Evolutionary conservation across 2,797 vertebrate species (phyloP), one percentile per base, ranked within the genome.

Genomic region (Mus minutoides): DNA sequence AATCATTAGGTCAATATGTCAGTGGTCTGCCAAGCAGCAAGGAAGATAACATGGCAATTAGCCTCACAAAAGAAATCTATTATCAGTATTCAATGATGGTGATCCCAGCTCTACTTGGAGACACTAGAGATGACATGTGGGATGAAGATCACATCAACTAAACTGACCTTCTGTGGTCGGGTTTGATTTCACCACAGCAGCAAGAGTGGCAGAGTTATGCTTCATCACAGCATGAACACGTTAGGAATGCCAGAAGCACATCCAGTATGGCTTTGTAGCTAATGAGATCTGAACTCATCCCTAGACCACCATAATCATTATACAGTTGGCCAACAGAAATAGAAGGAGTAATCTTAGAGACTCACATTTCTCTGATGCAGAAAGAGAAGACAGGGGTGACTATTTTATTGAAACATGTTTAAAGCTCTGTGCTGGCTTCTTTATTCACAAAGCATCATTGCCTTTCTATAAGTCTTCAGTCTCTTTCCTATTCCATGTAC

Each of bases 121-220:
- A 8, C 14, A 60, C 2, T 77, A 2, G 0, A 82, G 52, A 43
- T 40, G 49, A 93, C 58, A 17, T 58, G 31, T 88, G 82, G 40
- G 29, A 31, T 92, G 46, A 46, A 73, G 11, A 22, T 14, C 49
- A 40, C 1, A 43, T 52, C 43, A 64, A 67, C 21, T 49, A 37
- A 77, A 22, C 46, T 62, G 31, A 71, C 79, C 62, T 43, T n/a
- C 9, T n/a, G 71, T 1, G 62, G 58, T 34, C 0, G 9, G 49
- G 5, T 84, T 92, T 91, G 34, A 49, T 91, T 95, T 94, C 40
- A 92, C 26, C 89, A 94, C 12, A 2, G 10, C 12, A 90, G 37
- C 8, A 58, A 89, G 13, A 84, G 46, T 71, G 22, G 52, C 29
- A 84, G 4, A 24, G 17, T 56, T 78, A 7, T 11, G 24, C 26